Evolutionary conservation across 92 coral and sea anemone species (phyloP).

Genomic region (Bergia puertoricense): DNA sequence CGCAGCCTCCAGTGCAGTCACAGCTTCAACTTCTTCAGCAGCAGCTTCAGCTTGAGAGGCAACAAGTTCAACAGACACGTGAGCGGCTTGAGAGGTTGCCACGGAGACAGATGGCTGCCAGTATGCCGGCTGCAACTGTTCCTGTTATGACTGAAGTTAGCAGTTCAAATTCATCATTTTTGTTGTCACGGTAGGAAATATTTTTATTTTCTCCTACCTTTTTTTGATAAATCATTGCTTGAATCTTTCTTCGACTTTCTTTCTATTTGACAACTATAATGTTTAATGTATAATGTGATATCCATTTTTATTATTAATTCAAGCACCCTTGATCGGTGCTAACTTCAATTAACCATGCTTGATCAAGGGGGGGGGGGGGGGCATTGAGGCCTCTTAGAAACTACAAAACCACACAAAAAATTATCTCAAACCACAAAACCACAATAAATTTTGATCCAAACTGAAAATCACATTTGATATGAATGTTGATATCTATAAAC

Average conservation of each 20-base stretch:
- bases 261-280: not conserved
- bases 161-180: conserved; percentile 78
- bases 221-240: not conserved
- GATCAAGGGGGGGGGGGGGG: no score
- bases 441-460: no score
- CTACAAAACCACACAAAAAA: no score
- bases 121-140: conserved; percentile 59
- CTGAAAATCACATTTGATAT: no score
- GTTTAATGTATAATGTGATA: no score
- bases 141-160: conserved; percentile 70
- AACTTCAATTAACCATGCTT: no score
- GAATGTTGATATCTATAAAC: no score
- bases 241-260: not conserved
- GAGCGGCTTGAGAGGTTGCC: conserved; percentile 96
- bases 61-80: conserved; percentile 97
- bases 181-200: conserved; percentile 80
- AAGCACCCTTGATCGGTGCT: not conserved
- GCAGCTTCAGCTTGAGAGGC: conserved; percentile 92
- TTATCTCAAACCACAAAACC: no score
- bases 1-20: conserved; percentile 96
- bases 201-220: not conserved
- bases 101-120: conserved; percentile 82
- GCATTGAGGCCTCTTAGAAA: no score
- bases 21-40: conserved; percentile 95
- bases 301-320: no score